Percentiles rank a stretch among this genome's conserved stretches.
Evolutionary conservation across 2,113 vertebrate genomes (phyloP).

Genomic region (Anhinga anhinga): DNA sequence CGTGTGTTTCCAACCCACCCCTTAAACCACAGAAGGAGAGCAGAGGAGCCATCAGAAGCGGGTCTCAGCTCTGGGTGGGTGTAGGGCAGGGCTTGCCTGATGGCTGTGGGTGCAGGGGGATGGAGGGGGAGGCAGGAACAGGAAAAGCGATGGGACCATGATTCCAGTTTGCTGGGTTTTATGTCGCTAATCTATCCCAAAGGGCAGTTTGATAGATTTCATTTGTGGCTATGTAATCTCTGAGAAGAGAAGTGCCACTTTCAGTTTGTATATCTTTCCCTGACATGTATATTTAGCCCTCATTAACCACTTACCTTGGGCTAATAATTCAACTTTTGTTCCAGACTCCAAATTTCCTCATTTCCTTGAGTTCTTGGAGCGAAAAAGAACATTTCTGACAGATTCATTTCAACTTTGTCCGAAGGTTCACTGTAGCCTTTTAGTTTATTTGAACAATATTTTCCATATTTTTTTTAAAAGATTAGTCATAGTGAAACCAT

Average conservation of each 20-base stretch:
- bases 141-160: rapidly evolving
- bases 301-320: constrained; percentile 45
- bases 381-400: neutral
- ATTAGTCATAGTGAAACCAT: neutral
- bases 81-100: neutral
- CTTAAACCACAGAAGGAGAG: neutral
- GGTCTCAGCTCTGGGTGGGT: too few relatives aligned
- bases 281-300: constrained; percentile 45
- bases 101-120: neutral
- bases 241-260: constrained; percentile 18
- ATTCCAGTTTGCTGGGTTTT: neutral
- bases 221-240: neutral
- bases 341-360: neutral
- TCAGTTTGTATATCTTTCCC: constrained; percentile 12
- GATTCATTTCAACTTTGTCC: neutral
- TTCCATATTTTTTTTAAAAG: neutral
- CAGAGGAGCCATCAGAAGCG: rapidly evolving
- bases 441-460: neutral
- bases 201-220: neutral
- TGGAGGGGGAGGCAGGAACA: neutral
- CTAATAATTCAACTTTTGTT: constrained; percentile 33
- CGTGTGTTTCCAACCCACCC: neutral
- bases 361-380: neutral
- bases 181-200: neutral
- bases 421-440: neutral